Percentiles rank a stretch among this genome's conserved stretches.
Conservation (phyloP, 2,797 vertebrate species). For the Remorina albescens region DNA sequence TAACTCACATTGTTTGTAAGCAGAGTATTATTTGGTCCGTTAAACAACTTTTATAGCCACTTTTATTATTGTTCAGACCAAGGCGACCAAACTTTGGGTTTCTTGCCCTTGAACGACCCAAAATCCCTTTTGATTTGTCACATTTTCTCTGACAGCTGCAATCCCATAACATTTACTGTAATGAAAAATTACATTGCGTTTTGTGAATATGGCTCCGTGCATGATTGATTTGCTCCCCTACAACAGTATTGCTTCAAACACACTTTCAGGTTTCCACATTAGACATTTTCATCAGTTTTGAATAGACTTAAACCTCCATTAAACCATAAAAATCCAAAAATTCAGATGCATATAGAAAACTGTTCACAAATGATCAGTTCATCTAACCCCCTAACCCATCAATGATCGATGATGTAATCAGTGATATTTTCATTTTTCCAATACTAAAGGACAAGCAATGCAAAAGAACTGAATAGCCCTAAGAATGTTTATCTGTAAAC, state of each 20-base stretch:
- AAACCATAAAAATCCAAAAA: no score
- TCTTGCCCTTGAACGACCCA: background rate
- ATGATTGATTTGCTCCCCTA: background rate
- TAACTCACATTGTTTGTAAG: background rate
- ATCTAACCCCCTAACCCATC: no score
- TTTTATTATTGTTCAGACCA: no score
- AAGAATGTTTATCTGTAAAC: background rate
- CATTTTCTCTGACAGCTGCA: background rate
- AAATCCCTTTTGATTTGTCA: background rate
- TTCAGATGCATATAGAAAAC: no score
- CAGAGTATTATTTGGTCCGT: no score
- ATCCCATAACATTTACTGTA: background rate
- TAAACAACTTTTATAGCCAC: no score
- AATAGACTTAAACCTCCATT: no score
- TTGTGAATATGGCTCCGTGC: background rate
- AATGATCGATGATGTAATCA: no score
- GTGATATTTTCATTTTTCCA: no score
- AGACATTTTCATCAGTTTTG: background rate
- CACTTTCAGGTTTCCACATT: background rate
- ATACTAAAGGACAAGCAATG: constrained; percentile 6
- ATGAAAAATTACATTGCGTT: background rate
- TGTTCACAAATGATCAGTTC: no score
- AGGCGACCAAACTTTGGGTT: background rate
- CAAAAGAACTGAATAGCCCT: background rate
- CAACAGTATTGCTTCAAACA: background rate